Base-by-base conservation (phyloP, 2,888 invertebrate genomes). In the Cactoblastis cactorum region DNA sequence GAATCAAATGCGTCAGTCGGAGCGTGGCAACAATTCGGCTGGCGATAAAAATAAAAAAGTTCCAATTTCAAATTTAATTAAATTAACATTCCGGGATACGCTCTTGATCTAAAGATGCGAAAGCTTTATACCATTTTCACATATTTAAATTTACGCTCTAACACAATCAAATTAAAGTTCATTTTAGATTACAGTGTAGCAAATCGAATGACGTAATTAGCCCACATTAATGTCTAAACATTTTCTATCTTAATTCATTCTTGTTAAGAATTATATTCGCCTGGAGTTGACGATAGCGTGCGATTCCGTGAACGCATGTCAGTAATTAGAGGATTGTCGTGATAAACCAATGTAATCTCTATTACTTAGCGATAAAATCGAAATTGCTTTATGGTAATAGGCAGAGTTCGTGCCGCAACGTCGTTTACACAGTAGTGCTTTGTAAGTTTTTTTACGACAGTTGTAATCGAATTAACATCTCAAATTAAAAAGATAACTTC, bases 401-500 rank as follows among this genome's bases (percentile, higher is more conserved):
- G 53, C 51, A 49, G 45, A 53, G 61, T 78, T 71, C 86, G 84
- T 87, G 86, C 61, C 63, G 65, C 57, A 55, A 50, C 58, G 74
- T 72, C 78, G 83, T 86, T 85, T 75, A 70, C 74, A 68, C 71
- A 71, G 69, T 67, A 75, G 74, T 77, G 81, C 74, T 77, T 74
- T 75, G 81, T 82, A 82, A 81, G 72, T 74, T 84, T 81, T 35
- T 85, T 86, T 85, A 84, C 76, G 77, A 75, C 66, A 74, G 80
- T 75, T 73, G 80, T 87, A 84, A 85, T 84, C 86, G 83, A 83
- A 83, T 85, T 83, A 84, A 85, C 85, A 86, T 85, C 73, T 82
- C 76, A 72, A 76, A 87, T 87, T 86, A 83, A 84, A 86, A 84
- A 82, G 84, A 82, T 83, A 78, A 53, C 59, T 55, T 41, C 49